Evolutionary conservation across 2,797 vertebrate species (phyloP).

Genomic region (Rachycentron canadum): DNA sequence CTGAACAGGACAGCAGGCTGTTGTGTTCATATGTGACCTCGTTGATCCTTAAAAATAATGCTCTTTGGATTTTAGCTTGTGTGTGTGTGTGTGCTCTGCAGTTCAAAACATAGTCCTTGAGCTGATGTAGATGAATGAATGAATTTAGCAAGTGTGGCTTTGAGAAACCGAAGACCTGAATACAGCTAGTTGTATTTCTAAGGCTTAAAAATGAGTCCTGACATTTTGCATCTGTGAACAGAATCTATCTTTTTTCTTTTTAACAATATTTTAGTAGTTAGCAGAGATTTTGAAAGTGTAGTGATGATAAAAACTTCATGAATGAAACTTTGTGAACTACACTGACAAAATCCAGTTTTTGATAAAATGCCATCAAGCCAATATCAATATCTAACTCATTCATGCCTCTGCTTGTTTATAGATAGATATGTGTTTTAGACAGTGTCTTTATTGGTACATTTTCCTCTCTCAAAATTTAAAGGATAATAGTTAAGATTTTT

Average conservation of each 20-base stretch:
- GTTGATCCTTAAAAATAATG: slow-evolving; percentile 15
- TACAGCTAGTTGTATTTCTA: slow-evolving; percentile 8
- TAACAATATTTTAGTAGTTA: neutral
- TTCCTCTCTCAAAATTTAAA: neutral
- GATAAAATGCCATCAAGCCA: slow-evolving; percentile 3
- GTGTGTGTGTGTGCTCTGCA: neutral
- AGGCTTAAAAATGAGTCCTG: slow-evolving; percentile 24
- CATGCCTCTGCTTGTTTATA: slow-evolving; percentile 1
- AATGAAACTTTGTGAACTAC: neutral
- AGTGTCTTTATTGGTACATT: neutral
- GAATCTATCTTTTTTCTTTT: slow-evolving; percentile 2
- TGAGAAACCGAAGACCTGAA: slow-evolving; percentile 19
- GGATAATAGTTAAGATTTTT: neutral
- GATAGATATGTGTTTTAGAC: neutral
- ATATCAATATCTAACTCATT: neutral
- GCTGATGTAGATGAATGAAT: slow-evolving; percentile 51
- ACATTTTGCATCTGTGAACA: slow-evolving; percentile 8
- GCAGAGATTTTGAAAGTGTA: slow-evolving; percentile 7
- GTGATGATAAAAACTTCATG: neutral
- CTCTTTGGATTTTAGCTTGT: slow-evolving; percentile 7
- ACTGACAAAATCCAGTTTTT: slow-evolving; percentile 23
- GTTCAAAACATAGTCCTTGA: slow-evolving; percentile 52
- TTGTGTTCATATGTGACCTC: slow-evolving; percentile 19
- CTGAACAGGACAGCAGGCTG: slow-evolving; percentile 1
- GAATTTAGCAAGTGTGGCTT: slow-evolving; percentile 14